Base-by-base conservation (phyloP, 2,888 invertebrate species). In the Troides helena region DNA sequence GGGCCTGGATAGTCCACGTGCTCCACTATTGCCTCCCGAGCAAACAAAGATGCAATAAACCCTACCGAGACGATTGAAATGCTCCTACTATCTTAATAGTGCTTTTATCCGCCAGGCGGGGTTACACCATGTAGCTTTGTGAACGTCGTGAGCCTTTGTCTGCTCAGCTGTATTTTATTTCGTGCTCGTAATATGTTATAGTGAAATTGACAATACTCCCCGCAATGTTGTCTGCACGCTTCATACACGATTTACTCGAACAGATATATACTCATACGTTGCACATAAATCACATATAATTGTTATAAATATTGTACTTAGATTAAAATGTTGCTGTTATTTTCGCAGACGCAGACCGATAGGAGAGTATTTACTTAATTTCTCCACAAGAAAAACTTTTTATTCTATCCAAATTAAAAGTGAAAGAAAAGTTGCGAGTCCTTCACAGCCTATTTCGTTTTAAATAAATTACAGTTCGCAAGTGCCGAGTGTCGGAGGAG, bases 1-100 rank as follows among this genome's bases (percentile, higher is more conserved):
- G 81, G 84, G 78, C 78, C 79, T 77, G 75, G 78, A 75, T 60
- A 43, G 63, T 64, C 60, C 67, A 67, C 64, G 64, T 67, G 70
- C 60, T 63, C 70, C 77, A 76, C 86, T 88, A 87, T 89, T 88
- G 89, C 85, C 82, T 81, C 78, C 78, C 78, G 81, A 81, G 85
- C 86, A 89, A 90, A 90, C 87, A 90, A 80, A 86, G 85, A 87
- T 86, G 89, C 89, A 90, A 90, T 90, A 90, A 89, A 88, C 85
- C 83, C 81, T 81, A 77, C 80, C 82, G 81, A 88, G 86, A 84
- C 85, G 85, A 78, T 80, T 81, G 81, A 82, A 74, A 82, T 76
- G 80, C 76, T 80, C 78, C 77, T 75, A 79, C 80, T 82, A 81
- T 85, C 84, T 83, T 85, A 87, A 88, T 86, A 85, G 84, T 80